Base-by-base conservation (phyloP, 1,140 invertebrate species). In the honey bee (Apis mellifera) region DNA sequence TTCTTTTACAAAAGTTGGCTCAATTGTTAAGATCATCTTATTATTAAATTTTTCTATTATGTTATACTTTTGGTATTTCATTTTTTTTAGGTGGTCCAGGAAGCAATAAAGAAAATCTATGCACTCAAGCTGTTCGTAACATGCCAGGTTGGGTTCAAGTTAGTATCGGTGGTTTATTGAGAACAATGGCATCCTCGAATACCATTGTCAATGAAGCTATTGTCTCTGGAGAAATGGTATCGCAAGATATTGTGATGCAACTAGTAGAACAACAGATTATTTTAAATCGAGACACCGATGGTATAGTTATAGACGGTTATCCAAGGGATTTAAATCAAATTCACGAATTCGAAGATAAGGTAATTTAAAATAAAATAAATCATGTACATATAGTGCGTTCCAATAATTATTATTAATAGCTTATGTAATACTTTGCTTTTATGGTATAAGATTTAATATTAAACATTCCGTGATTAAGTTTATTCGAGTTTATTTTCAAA, bases 261-360 rank as follows among this genome's bases (percentile, higher is more conserved):
- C 88, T 97, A 2, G 94, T 97, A 0, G 95, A 96, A n/a, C 94
- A 94, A 64, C 95, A 96, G 79, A 94, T 97, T 78, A 88, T 92
- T 0, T 91, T 94, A 0, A 95, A 96, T 81, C 94, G 91, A 1
- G 93, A 95, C 68, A 92, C 93, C 82, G 94, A 95, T 26, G 98
- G 98, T 19, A 96, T 98, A 78, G 95, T 99, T 71, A 96, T 99
- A 54, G 98, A 98, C 92, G 98, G 98, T 2, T 99, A 97, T 93
- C 98, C 98, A 0, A 94, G 98, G 71, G 97, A 98, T 89, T 94
- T 98, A 85, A 96, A 96, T 70, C 98, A 99, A 94, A 96, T 97
- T 81, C 95, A 96, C 64, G 95, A 96, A 87, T 99, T 98, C 93
- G 97, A 99, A 93, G 96, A 95, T 64, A 97, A 97, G 95, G 98